Evolutionary conservation across 1,140 invertebrate species (phyloP).

Genomic region (Pseudomyrmex pallidus): DNA sequence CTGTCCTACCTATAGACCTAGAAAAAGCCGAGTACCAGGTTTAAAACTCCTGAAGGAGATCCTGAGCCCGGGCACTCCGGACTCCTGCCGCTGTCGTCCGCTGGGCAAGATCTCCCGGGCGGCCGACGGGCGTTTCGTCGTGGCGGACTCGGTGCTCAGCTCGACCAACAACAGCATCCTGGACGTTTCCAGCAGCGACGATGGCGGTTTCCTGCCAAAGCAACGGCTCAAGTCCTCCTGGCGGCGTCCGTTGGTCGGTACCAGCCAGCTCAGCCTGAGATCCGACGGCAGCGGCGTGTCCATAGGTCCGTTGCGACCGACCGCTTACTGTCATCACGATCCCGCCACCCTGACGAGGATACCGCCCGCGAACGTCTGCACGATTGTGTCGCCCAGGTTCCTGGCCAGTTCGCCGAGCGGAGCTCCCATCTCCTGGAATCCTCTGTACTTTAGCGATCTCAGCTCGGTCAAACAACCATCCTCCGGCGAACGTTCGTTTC

Average conservation of each 20-base stretch:
- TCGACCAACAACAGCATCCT: constrained; percentile 88
- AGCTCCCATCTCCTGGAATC: constrained; percentile 86
- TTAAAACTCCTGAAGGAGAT: constrained; percentile 89
- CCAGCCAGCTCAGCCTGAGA: constrained; percentile 89
- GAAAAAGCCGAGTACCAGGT: constrained; percentile 97
- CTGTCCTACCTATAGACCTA: constrained; percentile 89
- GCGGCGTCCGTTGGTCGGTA: constrained; percentile 88
- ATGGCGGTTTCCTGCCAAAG: constrained; percentile 91
- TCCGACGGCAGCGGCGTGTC: constrained; percentile 88
- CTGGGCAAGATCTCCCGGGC: constrained; percentile 89
- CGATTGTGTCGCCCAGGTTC: constrained; percentile 85
- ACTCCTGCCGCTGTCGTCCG: constrained; percentile 85
- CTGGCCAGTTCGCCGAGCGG: constrained; percentile 85
- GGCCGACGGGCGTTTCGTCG: constrained; percentile 90
- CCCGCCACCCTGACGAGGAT: constrained; percentile 74
- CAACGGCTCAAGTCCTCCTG: constrained; percentile 87
- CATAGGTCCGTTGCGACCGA: constrained; percentile 78
- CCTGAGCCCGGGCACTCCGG: constrained; percentile 85
- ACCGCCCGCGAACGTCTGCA: constrained; percentile 79
- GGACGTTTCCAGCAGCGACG: constrained; percentile 91
- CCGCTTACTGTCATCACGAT: constrained; percentile 75
- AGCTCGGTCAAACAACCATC: constrained; percentile 93
- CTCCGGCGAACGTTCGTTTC: constrained; percentile 91
- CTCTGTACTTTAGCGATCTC: constrained; percentile 92
- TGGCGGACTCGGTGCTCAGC: constrained; percentile 87